Percentiles rank a stretch among this genome's conserved stretches.
phyloP scores from a whole-genome alignment of 2,113 vertebrate genomes.

The Climacteris rufus region DNA sequence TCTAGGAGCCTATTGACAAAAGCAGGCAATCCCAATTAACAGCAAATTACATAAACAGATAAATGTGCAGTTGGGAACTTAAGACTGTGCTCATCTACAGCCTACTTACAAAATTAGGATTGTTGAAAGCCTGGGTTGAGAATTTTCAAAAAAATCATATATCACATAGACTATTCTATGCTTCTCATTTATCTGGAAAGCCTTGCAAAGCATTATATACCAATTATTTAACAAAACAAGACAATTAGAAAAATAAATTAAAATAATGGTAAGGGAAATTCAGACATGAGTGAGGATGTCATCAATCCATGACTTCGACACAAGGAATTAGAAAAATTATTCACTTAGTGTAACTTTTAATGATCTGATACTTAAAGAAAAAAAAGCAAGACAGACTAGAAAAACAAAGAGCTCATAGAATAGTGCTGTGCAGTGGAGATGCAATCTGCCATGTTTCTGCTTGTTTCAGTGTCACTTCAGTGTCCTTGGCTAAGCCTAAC shows the following conservation, averaged over 20 bases:
- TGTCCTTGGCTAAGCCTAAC: neutral
- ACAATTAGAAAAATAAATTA: slow-evolving; percentile 15
- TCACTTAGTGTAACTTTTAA: neutral
- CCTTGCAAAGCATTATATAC: neutral
- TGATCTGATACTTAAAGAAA: neutral
- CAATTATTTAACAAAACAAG: neutral
- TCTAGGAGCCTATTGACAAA: slow-evolving; percentile 11
- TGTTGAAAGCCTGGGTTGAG: neutral
- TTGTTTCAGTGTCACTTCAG: neutral
- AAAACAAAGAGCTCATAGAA: neutral
- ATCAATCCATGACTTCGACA: neutral
- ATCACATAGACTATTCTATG: neutral
- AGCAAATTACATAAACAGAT: neutral
- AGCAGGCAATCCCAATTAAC: neutral
- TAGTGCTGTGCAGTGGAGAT: neutral
- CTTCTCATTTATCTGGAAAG: neutral
- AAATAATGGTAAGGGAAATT: neutral
- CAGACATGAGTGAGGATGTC: neutral
- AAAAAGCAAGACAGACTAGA: neutral
- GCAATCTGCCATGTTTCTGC: neutral
- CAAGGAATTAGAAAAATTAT: neutral
- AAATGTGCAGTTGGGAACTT: neutral
- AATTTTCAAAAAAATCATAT: neutral
- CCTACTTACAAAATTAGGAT: neutral
- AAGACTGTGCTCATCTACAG: neutral